Evolutionary conservation across 2,888 invertebrate genomes (phyloP), one percentile per base, ranked within the genome.

Genomic region (Prenolepis imparis): DNA sequence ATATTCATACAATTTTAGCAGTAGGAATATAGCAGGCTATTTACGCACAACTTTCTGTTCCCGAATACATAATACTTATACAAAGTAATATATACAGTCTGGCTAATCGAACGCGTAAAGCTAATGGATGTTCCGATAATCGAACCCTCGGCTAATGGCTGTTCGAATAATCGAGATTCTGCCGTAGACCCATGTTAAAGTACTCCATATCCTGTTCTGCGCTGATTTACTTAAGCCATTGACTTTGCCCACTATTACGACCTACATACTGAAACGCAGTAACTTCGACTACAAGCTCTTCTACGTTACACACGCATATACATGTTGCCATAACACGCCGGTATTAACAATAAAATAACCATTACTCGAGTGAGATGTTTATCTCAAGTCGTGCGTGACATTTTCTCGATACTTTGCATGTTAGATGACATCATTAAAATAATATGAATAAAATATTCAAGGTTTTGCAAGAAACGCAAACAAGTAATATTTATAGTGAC

Each of bases 141-240:
- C 78, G 57, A 78, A 78, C 59, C 44, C 21, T 44, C 57, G 32
- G 32, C 24, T 78, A 73, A 72, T 78, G 59, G 72, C 74, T 72
- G 44, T 78, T 59, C 78, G 73, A 73, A 78, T 78, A 78, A 78
- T 78, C 78, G 78, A 78, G 73, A 78, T 72, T 72, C 74, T 78
- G 72, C 11, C 55, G 21, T 78, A 59, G 32, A 44, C 32, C 48
- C 32, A 55, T 59, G 73, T 72, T 78, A 78, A 78, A 73, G 74
- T 73, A 78, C 73, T 72, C 78, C 44, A 59, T 44, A 78, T 36
- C 18, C 59, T 41, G 44, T 70, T 55, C 67, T 52, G n/a, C 55
- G 55, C 59, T 72, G 78, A 77, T 77, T 77, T 78, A 78, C 73
- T 78, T 78, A 70, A 70, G 36, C 78, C 32, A 78, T 59, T 59